Percentiles rank a stretch among this genome's conserved stretches.
These are phyloP conservation scores for Gadopsis marmoratus DNA, from an alignment of 2,797 vertebrate genomes.

Conservation along the genomic window DNA sequence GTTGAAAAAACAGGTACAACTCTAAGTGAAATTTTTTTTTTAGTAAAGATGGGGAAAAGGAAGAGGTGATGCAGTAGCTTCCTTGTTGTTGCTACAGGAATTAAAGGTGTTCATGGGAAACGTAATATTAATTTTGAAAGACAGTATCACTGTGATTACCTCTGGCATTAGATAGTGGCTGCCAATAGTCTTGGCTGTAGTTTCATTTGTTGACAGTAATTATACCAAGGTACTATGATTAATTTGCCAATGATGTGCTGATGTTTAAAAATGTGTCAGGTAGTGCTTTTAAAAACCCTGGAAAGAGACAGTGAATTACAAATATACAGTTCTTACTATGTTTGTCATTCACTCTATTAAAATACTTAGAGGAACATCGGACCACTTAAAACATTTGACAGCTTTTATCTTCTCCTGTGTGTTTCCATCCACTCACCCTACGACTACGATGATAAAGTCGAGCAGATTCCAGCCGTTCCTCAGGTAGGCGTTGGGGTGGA, in stretches of 20 bases:
- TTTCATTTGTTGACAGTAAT: slow-evolving; percentile 62
- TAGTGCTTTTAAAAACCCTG: slow-evolving; percentile 25
- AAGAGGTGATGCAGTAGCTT: background rate
- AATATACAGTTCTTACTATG: background rate
- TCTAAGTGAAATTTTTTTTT: no score
- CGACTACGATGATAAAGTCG: slow-evolving; percentile 99
- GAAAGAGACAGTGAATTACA: slow-evolving; percentile 9
- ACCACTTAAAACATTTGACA: background rate
- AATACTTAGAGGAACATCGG: background rate
- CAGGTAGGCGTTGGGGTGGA: slow-evolving; percentile 99
- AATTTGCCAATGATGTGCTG: slow-evolving; percentile 38
- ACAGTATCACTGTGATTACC: background rate
- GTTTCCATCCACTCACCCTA: slow-evolving; percentile 91
- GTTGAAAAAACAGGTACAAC: background rate
- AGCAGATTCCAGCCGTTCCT: slow-evolving; percentile 99
- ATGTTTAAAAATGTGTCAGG: slow-evolving; percentile 39
- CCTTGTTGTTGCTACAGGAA: background rate
- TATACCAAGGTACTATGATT: slow-evolving; percentile 36
- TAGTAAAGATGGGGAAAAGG: background rate
- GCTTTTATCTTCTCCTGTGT: background rate
- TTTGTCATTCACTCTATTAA: background rate
- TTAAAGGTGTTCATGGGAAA: slow-evolving; percentile 13
- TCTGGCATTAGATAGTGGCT: slow-evolving; percentile 36
- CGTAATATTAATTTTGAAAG: slow-evolving; percentile 17
- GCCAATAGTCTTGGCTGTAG: slow-evolving; percentile 49